phyloP scores from a whole-genome alignment of 2,888 invertebrate species.

The Cheilosia pagana region DNA sequence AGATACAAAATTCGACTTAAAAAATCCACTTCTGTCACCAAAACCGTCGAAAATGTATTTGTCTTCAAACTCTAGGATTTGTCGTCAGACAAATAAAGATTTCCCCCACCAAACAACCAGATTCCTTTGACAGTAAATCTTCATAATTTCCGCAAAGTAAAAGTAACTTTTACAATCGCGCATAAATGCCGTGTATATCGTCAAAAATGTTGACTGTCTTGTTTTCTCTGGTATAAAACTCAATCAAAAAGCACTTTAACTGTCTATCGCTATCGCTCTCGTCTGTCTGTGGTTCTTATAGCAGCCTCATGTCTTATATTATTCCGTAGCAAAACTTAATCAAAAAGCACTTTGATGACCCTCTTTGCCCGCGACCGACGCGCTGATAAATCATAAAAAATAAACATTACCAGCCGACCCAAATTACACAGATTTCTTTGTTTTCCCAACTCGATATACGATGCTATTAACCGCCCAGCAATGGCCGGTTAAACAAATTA shows the following conservation, averaged over 20 bases:
- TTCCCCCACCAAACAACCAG: no score
- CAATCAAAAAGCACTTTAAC: conserved; percentile 14
- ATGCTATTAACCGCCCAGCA: conserved; percentile 40
- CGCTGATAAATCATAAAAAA: conserved; percentile 50
- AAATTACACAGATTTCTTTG: conserved; percentile 19
- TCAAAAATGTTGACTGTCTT: conserved; percentile 13
- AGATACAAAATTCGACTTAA: no score
- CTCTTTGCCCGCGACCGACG: not conserved
- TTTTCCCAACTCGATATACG: conserved; percentile 27
- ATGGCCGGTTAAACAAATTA: conserved; percentile 24
- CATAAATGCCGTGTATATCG: not conserved
- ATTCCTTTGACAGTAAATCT: not conserved
- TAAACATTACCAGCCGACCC: conserved; percentile 30
- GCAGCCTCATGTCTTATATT: not conserved
- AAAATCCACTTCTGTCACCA: no score
- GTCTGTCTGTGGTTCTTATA: not conserved
- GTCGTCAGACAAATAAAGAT: no score
- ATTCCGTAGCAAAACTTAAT: not conserved
- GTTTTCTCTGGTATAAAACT: not conserved
- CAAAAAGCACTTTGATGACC: conserved; percentile 12
- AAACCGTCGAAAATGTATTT: no score
- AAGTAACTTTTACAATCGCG: not conserved
- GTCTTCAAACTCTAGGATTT: no score
- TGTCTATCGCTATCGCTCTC: not conserved
- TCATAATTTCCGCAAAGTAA: not conserved